phyloP scores from a whole-genome alignment of 2,113 vertebrate species.

The Chlamydotis undulata region DNA sequence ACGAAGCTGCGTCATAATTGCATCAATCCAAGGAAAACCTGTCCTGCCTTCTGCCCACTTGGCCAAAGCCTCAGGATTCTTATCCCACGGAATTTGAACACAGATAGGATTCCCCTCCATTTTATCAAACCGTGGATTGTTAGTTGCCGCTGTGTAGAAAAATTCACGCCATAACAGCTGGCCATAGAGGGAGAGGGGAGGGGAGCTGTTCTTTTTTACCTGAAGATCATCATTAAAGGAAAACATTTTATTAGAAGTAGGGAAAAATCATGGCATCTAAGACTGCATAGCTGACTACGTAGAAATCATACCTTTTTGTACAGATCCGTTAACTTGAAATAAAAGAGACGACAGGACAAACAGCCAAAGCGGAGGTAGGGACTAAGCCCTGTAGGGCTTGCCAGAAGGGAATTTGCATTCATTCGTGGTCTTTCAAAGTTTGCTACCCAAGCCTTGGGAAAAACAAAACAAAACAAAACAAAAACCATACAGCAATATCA shows the following conservation, averaged over 20 bases:
- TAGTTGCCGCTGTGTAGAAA: constrained; percentile 94
- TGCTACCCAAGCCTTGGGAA: constrained; percentile 91
- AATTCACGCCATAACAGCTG: constrained; percentile 96
- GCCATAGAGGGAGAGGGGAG: constrained; percentile 91
- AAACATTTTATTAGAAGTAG: background rate
- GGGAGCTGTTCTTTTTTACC: constrained; percentile 93
- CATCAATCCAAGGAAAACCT: constrained; percentile 98
- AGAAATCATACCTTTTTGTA: constrained; percentile 89
- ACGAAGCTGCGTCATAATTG: constrained; percentile 96
- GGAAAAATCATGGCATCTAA: background rate
- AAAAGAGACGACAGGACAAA: constrained; percentile 93
- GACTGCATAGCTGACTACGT: accelerated
- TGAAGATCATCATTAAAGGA: constrained; percentile 60
- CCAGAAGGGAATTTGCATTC: constrained; percentile 93
- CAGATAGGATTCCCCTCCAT: constrained; percentile 97
- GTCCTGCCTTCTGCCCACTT: constrained; percentile 96
- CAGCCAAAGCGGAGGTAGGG: constrained; percentile 96
- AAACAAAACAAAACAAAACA: background rate
- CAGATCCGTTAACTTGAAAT: constrained; percentile 93
- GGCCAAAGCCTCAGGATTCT: constrained; percentile 92
- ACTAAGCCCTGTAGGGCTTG: constrained; percentile 92
- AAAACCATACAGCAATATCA: background rate
- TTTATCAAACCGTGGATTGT: constrained; percentile 95
- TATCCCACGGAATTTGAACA: constrained; percentile 96
- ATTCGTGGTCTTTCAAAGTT: constrained; percentile 95